These are phyloP conservation scores for Phenacoccus solenopsis DNA, from an alignment of 1,140 invertebrate genomes.

Conservation along the genomic window DNA sequence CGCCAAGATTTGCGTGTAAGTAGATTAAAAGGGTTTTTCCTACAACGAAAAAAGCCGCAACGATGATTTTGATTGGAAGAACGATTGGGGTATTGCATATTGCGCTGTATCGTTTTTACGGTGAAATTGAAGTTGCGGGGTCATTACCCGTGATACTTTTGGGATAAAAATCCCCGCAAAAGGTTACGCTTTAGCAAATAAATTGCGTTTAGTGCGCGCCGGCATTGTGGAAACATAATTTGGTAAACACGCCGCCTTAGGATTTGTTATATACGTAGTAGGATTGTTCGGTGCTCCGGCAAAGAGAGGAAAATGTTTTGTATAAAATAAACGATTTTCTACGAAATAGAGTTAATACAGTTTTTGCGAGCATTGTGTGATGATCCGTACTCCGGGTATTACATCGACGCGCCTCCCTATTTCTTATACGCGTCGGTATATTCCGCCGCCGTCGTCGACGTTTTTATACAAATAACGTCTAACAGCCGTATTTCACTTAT, in stretches of 20 bases:
- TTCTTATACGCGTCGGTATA: no score
- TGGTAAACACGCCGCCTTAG: not conserved
- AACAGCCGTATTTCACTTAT: not conserved
- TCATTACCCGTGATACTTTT: not conserved
- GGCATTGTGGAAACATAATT: not conserved
- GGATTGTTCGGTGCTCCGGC: not conserved
- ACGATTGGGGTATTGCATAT: no score
- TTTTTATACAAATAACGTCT: not conserved
- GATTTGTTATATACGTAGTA: slow-evolving; percentile 3
- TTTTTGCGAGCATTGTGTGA: slow-evolving; percentile 1
- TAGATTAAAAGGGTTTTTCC: not conserved
- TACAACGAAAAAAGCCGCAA: not conserved
- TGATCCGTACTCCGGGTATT: not conserved
- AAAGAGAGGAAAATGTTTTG: not conserved
- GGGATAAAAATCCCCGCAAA: not conserved
- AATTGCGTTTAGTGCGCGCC: not conserved
- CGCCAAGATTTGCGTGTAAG: not conserved
- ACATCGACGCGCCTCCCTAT: not conserved
- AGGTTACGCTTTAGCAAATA: not conserved
- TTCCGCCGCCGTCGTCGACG: no score
- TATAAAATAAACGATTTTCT: slow-evolving; percentile 3
- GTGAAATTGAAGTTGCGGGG: not conserved
- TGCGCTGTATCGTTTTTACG: no score
- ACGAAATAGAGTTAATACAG: slow-evolving; percentile 2
- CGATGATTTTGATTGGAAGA: slow-evolving; percentile 1